Percentiles rank a stretch among this genome's conserved stretches.
phyloP scores from a whole-genome alignment of 2,797 vertebrate genomes.

The Sarcophilus harrisii region DNA sequence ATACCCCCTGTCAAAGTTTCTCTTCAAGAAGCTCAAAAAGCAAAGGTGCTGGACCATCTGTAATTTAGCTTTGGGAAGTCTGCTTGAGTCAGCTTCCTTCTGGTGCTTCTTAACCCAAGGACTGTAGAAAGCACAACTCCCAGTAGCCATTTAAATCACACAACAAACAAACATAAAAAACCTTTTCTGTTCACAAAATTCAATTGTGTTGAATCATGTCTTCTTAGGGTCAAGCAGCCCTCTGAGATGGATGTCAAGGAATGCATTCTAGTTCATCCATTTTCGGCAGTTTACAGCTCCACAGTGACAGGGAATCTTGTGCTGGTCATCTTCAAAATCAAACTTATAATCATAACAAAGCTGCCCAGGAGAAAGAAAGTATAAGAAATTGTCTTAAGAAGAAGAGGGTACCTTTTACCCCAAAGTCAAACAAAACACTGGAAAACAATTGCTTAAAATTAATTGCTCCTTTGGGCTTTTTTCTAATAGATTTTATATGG shows the following conservation, averaged over 20 bases:
- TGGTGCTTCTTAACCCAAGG: conserved; percentile 58
- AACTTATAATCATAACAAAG: conserved; percentile 99
- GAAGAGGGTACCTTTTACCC: not conserved
- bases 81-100: conserved; percentile 70
- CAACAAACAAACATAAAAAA: conserved; percentile 59
- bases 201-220: conserved; percentile 83
- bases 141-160: conserved; percentile 78
- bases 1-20: conserved; percentile 85
- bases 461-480: too few species aligned
- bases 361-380: conserved; percentile 82
- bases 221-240: conserved; percentile 86
- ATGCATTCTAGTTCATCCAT: conserved; percentile 96
- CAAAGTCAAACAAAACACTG: not conserved
- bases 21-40: conserved; percentile 85
- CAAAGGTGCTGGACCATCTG: conserved; percentile 87
- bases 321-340: conserved; percentile 93
- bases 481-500: not conserved
- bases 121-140: conserved; percentile 67
- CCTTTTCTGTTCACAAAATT: conserved; percentile 72
- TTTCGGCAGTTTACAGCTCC: conserved; percentile 97
- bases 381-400: not conserved
- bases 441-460: not conserved
- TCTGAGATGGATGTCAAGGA: conserved; percentile 86
- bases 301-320: conserved; percentile 98
- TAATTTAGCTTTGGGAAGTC: conserved; percentile 65